These are phyloP conservation scores for Pantherophis vulpinus DNA, from an alignment of 2,797 vertebrate genomes.

Conservation along the genomic window DNA sequence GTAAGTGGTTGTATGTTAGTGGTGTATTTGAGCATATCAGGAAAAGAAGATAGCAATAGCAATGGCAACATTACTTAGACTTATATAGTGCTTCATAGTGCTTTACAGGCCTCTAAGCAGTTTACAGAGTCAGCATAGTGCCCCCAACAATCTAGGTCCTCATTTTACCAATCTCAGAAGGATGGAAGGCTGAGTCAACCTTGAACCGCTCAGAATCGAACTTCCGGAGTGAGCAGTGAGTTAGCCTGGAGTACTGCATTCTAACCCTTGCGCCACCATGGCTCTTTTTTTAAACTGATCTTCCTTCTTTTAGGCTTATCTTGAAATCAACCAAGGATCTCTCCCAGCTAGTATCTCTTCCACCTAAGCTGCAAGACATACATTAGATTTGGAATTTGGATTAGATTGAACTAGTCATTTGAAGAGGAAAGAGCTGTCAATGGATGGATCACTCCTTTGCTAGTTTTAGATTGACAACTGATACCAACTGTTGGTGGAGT, in stretches of 20 bases:
- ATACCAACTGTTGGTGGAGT: background rate
- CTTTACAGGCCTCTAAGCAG: too few relatives aligned
- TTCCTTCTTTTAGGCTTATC: background rate
- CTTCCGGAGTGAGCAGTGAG: too few relatives aligned
- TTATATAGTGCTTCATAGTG: too few relatives aligned
- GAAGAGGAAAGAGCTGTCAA: background rate
- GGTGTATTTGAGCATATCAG: background rate
- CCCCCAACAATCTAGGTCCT: too few relatives aligned
- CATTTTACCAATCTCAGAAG: too few relatives aligned
- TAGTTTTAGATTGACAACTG: background rate
- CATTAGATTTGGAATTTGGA: background rate
- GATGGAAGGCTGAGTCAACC: too few relatives aligned
- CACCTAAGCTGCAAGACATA: background rate
- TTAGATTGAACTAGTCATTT: background rate
- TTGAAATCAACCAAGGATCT: background rate
- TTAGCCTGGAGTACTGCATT: too few relatives aligned
- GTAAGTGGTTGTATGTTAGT: background rate
- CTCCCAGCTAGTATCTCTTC: background rate
- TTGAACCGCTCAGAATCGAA: too few relatives aligned
- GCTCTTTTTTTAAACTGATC: background rate
- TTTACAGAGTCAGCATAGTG: too few relatives aligned
- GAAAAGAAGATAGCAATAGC: background rate
- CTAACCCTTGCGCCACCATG: too few relatives aligned
- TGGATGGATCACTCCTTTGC: background rate
- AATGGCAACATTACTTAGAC: too few relatives aligned